Evolutionary conservation across 2,113 vertebrate species (phyloP).

Genomic region (Epinephelus lanceolatus): DNA sequence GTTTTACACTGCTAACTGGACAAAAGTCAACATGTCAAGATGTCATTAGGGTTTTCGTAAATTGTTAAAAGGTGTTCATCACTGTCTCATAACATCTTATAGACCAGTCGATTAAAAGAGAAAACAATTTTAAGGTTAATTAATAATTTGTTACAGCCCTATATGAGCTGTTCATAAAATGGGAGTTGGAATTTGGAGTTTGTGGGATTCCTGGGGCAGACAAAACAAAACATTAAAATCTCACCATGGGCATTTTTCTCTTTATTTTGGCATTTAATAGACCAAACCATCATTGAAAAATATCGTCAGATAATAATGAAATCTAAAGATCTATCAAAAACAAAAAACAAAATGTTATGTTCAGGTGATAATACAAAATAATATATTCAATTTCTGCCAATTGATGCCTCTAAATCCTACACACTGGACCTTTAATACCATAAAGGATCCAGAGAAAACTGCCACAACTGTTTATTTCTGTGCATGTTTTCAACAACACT

Average conservation of each 20-base stretch:
- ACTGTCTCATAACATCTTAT: neutral
- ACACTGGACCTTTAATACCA: neutral
- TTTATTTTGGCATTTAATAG: neutral
- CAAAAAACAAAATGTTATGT: neutral
- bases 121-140: neutral
- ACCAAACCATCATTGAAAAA: neutral
- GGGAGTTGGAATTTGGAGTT: too few species aligned
- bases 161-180: neutral
- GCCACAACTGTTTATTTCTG: neutral
- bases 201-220: too few species aligned
- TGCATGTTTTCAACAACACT: neutral
- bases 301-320: neutral
- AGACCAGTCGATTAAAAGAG: neutral
- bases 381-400: too few species aligned
- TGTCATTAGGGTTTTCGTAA: neutral
- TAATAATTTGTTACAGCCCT: neutral
- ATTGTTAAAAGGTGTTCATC: neutral
- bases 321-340: neutral
- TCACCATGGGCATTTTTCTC: too few species aligned
- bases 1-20: neutral
- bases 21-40: neutral
- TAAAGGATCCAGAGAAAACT: neutral
- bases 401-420: too few species aligned
- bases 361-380: neutral
- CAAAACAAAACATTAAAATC: too few species aligned